These are phyloP conservation scores for Temnothorax curvispinosus DNA, from an alignment of 1,140 invertebrate genomes.

Conservation along the genomic window DNA sequence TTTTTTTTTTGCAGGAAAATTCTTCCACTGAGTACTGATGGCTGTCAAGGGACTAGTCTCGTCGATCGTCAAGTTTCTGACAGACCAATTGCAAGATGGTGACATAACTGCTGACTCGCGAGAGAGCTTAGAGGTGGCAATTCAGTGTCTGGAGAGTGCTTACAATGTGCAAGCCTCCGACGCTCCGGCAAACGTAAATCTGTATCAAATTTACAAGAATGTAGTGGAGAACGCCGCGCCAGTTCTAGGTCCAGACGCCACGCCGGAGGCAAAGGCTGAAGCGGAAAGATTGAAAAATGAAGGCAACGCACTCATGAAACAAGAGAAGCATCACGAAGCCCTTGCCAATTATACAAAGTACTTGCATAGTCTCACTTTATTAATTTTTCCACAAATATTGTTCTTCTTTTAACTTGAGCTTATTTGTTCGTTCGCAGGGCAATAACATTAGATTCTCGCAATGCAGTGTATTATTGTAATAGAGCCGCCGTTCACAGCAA, in stretches of 20 bases:
- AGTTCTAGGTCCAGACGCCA: conserved; percentile 74
- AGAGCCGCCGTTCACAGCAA: conserved; percentile 96
- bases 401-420: not conserved
- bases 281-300: conserved; percentile 93
- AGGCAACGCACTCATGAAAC: conserved; percentile 95
- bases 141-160: conserved; percentile 94
- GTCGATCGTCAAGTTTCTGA: conserved; percentile 83
- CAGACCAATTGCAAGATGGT: conserved; percentile 82
- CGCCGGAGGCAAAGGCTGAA: conserved; percentile 87
- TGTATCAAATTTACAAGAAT: conserved; percentile 86
- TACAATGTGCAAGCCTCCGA: conserved; percentile 89
- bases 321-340: conserved; percentile 92
- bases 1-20: conserved; percentile 21
- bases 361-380: conserved; percentile 61
- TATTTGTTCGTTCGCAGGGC: conserved; percentile 87
- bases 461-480: conserved; percentile 98
- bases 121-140: conserved; percentile 93
- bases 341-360: conserved; percentile 92
- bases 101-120: conserved; percentile 88
- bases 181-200: conserved; percentile 81
- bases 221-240: conserved; percentile 75
- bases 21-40: conserved; percentile 70
- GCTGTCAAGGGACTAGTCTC: conserved; percentile 80
- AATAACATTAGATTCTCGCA: conserved; percentile 93
- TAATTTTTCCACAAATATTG: not conserved